These are phyloP conservation scores for Theristicus caerulescens DNA, from an alignment of 2,113 vertebrate genomes.

Conservation along the genomic window DNA sequence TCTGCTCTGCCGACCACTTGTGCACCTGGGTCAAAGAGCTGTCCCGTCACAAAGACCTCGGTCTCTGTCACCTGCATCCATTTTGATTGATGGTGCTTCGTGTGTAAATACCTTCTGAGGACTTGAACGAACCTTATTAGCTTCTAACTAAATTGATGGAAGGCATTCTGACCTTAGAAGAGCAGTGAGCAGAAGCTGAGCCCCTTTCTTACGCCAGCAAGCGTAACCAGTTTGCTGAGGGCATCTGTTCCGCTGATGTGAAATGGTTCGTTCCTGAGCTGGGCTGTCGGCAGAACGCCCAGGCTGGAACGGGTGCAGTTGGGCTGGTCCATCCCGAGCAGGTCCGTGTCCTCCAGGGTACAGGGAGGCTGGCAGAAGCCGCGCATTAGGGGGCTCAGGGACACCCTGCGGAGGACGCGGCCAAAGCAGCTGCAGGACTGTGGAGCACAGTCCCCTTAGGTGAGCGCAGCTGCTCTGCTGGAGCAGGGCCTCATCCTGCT, in stretches of 20 bases:
- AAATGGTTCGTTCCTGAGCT: neutral
- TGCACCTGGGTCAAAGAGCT: neutral
- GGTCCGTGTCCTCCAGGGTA: neutral
- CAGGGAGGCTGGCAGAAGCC: neutral
- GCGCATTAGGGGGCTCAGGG: rapidly evolving
- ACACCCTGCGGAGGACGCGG: neutral
- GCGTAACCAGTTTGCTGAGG: rapidly evolving
- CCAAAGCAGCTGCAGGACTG: no score
- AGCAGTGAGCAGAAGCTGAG: neutral
- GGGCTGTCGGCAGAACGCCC: rapidly evolving
- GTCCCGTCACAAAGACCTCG: rapidly evolving
- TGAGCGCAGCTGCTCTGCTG: neutral
- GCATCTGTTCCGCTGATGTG: rapidly evolving
- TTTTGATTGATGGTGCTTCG: neutral
- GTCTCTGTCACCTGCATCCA: neutral
- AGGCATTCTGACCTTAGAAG: neutral
- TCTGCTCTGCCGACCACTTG: rapidly evolving
- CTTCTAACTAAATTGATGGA: neutral
- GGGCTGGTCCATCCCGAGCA: neutral
- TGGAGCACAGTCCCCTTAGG: neutral
- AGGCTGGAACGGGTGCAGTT: rapidly evolving
- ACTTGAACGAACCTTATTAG: neutral
- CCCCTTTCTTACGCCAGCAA: neutral
- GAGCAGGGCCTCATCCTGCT: neutral
- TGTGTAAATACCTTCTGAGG: neutral